Evolutionary conservation across 2,113 vertebrate species (phyloP), one percentile per base, ranked within the genome.

Genomic region (Pluvianellus socialis): DNA sequence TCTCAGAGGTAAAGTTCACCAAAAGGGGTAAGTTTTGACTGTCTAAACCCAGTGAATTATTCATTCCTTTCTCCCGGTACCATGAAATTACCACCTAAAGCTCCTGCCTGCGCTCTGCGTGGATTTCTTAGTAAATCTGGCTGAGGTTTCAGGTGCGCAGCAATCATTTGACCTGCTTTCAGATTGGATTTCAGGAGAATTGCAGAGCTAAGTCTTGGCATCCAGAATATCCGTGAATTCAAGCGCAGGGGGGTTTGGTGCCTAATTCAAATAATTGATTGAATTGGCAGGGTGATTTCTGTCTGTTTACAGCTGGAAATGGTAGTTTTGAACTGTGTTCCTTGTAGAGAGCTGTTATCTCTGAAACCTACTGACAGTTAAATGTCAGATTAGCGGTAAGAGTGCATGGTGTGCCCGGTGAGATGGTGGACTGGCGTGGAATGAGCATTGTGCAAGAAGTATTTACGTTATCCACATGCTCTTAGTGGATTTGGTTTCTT

Each of bases 1-100:
- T 95, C 91, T 95, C 70, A 4, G 91, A 94, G 91, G 92, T 91
- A 27, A 91, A 96, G 86, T 94, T 97, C 86, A 87, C 86, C 79
- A 81, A 33, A 94, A 95, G 95, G 72, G 80, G 49, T 58, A 73
- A 82, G 83, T 89, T 92, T 87, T 97, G 92, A 91, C 86, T 90
- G 66, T 84, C 73, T 87, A 65, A 91, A 72, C 27, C 12, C 33
- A 24, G 58, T 87, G 66, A 94, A 85, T 94, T 96, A 91, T 76
- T 96, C 88, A 94, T 94, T 96, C 61, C 59, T 91, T 93, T 95
- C 68, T 92, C 72, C 72, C 40, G 81, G 0, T 86, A 63, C 88
- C 86, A 42, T 13, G 85, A 75, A 93, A 90, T 94, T 79, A 49
- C 84, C 84, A 52, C 42, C 62, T 67, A 58, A 59, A 6, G 24